Conservation (phyloP, 2,888 invertebrate genomes). For the Tipula helvola region DNA sequence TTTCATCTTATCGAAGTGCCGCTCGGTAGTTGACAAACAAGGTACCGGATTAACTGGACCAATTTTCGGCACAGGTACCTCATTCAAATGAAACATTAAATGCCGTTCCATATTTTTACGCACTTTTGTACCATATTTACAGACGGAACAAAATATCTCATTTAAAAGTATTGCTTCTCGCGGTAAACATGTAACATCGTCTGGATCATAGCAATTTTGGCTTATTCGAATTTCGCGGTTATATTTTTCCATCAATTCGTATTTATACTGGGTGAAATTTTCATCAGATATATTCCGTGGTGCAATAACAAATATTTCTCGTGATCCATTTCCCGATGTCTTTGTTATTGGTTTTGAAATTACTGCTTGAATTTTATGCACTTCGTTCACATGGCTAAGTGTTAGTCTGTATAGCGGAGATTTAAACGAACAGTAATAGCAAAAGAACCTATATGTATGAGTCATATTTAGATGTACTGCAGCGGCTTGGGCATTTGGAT, state of each 20-base stretch:
- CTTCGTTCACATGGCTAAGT: not conserved
- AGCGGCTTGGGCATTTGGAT: not conserved
- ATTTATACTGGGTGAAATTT: not conserved
- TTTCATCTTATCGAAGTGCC: conserved; percentile 75
- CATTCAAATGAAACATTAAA: conserved; percentile 50
- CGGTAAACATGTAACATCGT: conserved; percentile 51
- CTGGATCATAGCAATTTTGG: conserved; percentile 39
- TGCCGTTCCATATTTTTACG: conserved; percentile 59
- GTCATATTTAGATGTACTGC: not conserved
- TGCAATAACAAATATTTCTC: not conserved
- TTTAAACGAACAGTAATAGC: not conserved
- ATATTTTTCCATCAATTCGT: not conserved
- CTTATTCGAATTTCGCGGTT: conserved; percentile 12
- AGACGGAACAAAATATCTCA: conserved; percentile 49
- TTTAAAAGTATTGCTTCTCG: conserved; percentile 49
- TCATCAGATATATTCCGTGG: not conserved
- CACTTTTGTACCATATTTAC: conserved; percentile 56
- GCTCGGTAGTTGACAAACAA: conserved; percentile 61
- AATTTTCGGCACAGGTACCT: conserved; percentile 46
- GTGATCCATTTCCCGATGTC: not conserved
- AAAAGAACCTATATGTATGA: not conserved
- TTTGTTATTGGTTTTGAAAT: not conserved
- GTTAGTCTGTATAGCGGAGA: not conserved
- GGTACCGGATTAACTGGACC: conserved; percentile 75
- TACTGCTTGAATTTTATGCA: not conserved